Conservation (phyloP, 2,797 vertebrate species). For the Rhadinocentrus ornatus region DNA sequence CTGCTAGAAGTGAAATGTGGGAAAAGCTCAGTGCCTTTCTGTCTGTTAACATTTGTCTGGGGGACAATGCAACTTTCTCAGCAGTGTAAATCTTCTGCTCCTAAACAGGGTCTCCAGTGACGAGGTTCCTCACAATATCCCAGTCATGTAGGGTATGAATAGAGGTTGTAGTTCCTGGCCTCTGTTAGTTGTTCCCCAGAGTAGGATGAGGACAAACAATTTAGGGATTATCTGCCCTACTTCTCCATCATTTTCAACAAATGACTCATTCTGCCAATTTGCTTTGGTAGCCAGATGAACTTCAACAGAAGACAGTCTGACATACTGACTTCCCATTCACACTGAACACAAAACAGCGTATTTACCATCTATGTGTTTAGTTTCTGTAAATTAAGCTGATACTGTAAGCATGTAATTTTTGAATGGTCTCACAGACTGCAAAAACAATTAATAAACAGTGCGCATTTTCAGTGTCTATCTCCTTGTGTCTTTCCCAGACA, state of each 20-base stretch:
- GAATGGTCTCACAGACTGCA: conserved; percentile 13
- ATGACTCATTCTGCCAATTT: conserved; percentile 63
- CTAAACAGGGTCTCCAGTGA: conserved; percentile 63
- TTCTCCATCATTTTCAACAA: conserved; percentile 54
- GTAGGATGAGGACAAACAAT: conserved; percentile 71
- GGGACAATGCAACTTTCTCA: conserved; percentile 63
- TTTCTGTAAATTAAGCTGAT: conserved; percentile 27
- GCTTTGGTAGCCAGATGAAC: conserved; percentile 42
- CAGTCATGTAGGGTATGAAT: conserved; percentile 77
- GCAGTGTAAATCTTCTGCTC: conserved; percentile 57
- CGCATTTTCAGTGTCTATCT: background rate
- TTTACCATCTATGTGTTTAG: conserved; percentile 31
- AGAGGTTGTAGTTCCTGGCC: conserved; percentile 54
- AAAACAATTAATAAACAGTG: conserved; percentile 2
- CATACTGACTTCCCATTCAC: conserved; percentile 41
- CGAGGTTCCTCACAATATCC: conserved; percentile 68
- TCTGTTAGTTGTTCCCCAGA: conserved; percentile 69
- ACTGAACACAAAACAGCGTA: conserved; percentile 26
- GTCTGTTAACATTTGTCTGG: conserved; percentile 43
- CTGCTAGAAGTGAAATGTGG: conserved; percentile 49
- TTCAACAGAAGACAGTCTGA: conserved; percentile 42
- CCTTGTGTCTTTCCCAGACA: conserved; percentile 12
- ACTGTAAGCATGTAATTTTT: conserved; percentile 40
- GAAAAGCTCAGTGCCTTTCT: conserved; percentile 62
- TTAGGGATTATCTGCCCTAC: conserved; percentile 61